Base-by-base conservation (phyloP, 2,797 vertebrate genomes). In the Sebastes taczanowskii region DNA sequence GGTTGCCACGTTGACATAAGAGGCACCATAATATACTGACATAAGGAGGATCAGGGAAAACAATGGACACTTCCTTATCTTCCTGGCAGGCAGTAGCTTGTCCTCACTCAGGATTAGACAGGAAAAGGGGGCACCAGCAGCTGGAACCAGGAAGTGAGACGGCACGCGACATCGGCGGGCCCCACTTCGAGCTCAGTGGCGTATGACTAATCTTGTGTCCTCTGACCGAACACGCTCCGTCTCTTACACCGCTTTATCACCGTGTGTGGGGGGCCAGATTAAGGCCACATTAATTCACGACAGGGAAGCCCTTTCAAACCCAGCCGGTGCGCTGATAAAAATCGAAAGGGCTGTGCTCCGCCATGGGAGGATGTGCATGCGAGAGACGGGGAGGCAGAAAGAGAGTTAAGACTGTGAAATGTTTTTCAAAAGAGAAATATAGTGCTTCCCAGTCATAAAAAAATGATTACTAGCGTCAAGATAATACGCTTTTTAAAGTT, bases 251-350 rank as follows among this genome's bases (percentile, higher is more conserved):
- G 67, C 77, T 89, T 88, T 85, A 91, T 91, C 85, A 64, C 74
- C 1, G 11, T 67, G 88, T 85, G 91, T 70, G 77, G 87, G 88
- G 83, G 55, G 80, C 64, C 86, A 90, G 93, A 94, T 94, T 94
- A 94, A 88, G 85, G 80, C 74, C 81, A 91, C 90, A 91, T 94
- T 93, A 91, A 92, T 91, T 89, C 88, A 87, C 90, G 85, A 89
- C 84, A 60, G 89, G 86, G 81, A 88, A 82, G 79, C 76, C 82
- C 84, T 88, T 91, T 93, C 74, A 86, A 90, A 90, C 82, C 34
- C 78, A 81, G 83, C 58, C 61, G 29, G 53, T 42, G 32, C 42
- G 2, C 70, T 85, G 84, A 91, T 91, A 86, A 77, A 89, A 85
- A 88, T 86, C 78, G 18, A 82, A 87, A 86, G 35, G 78, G 9